Evolutionary conservation across 64 coral and sea anemone species (phyloP), one percentile per base, ranked within the genome.

Genomic region (Montipora efflorescens): DNA sequence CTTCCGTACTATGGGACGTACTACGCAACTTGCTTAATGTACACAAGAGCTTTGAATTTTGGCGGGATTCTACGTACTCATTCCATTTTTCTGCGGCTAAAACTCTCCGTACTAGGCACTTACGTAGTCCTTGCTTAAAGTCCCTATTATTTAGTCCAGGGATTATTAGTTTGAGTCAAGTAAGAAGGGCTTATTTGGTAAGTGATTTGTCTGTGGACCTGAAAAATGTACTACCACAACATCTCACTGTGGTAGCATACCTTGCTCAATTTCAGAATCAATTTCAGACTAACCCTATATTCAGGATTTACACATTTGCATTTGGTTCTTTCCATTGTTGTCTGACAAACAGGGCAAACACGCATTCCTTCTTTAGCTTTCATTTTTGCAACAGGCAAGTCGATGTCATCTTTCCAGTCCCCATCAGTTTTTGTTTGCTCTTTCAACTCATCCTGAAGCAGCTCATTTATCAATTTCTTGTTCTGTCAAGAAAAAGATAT

Each of bases 281-380:
- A 25, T 82, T 89, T 94, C 48, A 94, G 66, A 50, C 79, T 94
- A 11, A 75, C 92, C 18, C 76, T 20, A 52, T 85, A 94, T 1
- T 92, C 80, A 7, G 22, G 70, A 85, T 94, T 87, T 18, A 87
- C 55, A 61, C 92, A 94, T 48, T 94, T 94, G 5, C 84, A 48
- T 45, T 94, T 94, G 18, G 75, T 71, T 23, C 70, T 94, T 78
- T 59, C 47, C 85, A 88, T 88, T 43, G 69, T 76, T 55, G 83
- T 94, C 43, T 88, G 47, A 80, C 91, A 94, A 21, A 67, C 48
- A 71, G 92, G 76, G 23, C 84, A 94, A 25, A 91, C 48, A 0
- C 79, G 59, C 45, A 59, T 91, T 48, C 76, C 89, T 49, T 78
- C 89, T 55, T 81, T 91, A 47, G 44, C 50, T 18, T 78, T 64